Percentiles rank a stretch among this genome's conserved stretches.
phyloP scores from a whole-genome alignment of 2,113 vertebrate genomes.

The Lepisosteus osseus region DNA sequence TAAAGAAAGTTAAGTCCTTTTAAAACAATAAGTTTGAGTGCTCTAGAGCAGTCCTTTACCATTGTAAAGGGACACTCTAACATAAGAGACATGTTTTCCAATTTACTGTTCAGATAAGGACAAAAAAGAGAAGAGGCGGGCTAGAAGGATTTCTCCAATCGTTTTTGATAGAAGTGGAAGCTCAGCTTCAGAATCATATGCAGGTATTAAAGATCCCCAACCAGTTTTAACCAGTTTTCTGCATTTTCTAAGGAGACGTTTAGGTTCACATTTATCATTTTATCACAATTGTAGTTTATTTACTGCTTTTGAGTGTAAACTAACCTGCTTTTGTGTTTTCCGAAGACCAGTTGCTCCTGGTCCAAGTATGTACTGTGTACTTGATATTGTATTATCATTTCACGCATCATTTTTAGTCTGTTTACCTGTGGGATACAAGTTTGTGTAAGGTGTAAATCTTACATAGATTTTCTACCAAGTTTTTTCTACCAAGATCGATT shows the following conservation, averaged over 20 bases:
- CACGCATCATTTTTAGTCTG: too few relatives aligned
- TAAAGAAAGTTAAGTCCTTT: slow-evolving; percentile 14
- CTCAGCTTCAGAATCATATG: slow-evolving; percentile 83
- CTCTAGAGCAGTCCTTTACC: slow-evolving; percentile 30
- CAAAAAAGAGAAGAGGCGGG: slow-evolving; percentile 75
- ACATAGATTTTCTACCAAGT: too few relatives aligned
- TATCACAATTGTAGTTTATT: not conserved
- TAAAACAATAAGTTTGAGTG: slow-evolving; percentile 8
- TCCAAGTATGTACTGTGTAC: too few relatives aligned
- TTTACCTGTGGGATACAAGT: too few relatives aligned
- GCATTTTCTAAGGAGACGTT: slow-evolving; percentile 2
- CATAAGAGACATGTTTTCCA: slow-evolving; percentile 39
- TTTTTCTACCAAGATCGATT: too few relatives aligned
- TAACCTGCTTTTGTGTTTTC: slow-evolving; percentile 32
- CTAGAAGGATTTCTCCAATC: slow-evolving; percentile 85
- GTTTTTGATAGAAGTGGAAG: slow-evolving; percentile 90
- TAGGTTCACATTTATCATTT: slow-evolving; percentile 10
- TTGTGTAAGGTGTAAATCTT: too few relatives aligned
- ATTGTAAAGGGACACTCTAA: slow-evolving; percentile 29
- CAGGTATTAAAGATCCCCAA: slow-evolving; percentile 68
- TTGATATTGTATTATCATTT: too few relatives aligned
- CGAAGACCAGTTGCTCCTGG: slow-evolving; percentile 1
- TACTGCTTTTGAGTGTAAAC: slow-evolving; percentile 15
- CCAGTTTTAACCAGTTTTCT: slow-evolving; percentile 8
- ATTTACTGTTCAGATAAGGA: slow-evolving; percentile 71